phyloP scores from a whole-genome alignment of 2,113 vertebrate species.

The Myiagra hebetior region DNA sequence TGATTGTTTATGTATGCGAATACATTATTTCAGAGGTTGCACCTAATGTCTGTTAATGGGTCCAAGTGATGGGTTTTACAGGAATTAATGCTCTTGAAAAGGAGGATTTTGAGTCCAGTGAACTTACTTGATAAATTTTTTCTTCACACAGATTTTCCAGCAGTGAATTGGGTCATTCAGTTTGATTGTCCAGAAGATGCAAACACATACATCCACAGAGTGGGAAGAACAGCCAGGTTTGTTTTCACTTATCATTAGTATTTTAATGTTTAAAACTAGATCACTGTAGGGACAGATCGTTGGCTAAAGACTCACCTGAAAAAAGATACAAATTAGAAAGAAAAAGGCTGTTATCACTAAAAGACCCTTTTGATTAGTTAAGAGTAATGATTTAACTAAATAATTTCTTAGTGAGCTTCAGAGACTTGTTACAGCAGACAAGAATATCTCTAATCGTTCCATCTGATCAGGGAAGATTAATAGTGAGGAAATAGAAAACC shows the following conservation, averaged over 20 bases:
- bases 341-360: background rate
- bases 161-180: constrained; percentile 97
- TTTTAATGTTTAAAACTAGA: background rate
- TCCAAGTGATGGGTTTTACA: background rate
- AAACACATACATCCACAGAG: constrained; percentile 95
- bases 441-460: background rate
- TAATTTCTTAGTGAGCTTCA: background rate
- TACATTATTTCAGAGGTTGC: constrained; percentile 1
- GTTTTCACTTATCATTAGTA: background rate
- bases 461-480: background rate
- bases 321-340: background rate
- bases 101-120: background rate
- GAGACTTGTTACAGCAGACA: background rate
- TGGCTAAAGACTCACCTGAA: background rate
- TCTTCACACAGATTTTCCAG: constrained; percentile 84
- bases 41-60: background rate
- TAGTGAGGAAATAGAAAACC: background rate
- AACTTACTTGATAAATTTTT: background rate
- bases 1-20: constrained; percentile 29
- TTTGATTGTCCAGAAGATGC: constrained; percentile 96
- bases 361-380: background rate
- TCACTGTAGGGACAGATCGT: background rate
- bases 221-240: constrained; percentile 91
- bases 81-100: background rate
- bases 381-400: background rate